Conservation (phyloP, 2,888 invertebrate species). For the Ecliptopera silaceata region DNA sequence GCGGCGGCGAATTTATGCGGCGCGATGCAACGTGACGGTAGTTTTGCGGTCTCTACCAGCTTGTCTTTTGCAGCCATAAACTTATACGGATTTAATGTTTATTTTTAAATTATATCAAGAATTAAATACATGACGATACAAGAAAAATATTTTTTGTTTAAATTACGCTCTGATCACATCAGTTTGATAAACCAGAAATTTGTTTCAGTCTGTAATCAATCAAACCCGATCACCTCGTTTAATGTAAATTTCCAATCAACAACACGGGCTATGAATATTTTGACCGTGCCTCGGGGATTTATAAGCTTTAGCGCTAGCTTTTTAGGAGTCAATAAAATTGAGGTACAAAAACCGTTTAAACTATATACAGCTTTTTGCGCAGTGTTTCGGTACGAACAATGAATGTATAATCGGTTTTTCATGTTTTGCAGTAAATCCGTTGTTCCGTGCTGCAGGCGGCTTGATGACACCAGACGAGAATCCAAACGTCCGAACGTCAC, state of each 20-base stretch:
- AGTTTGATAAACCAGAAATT: neutral
- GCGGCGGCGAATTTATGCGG: constrained; percentile 59
- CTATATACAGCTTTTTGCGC: constrained; percentile 57
- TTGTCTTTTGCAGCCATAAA: constrained; percentile 38
- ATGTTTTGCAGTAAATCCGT: constrained; percentile 67
- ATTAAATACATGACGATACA: neutral
- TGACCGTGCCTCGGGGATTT: constrained; percentile 44
- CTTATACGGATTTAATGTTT: constrained; percentile 19
- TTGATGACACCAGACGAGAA: constrained; percentile 55
- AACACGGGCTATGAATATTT: constrained; percentile 43
- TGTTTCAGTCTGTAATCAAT: constrained; percentile 25
- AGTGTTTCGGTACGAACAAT: constrained; percentile 65
- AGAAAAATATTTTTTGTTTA: neutral
- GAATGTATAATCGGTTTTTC: constrained; percentile 73
- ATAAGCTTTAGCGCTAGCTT: constrained; percentile 61
- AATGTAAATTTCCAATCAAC: constrained; percentile 35
- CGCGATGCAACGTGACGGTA: constrained; percentile 54
- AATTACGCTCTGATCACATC: neutral
- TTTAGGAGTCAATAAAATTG: constrained; percentile 70
- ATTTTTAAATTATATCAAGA: no score
- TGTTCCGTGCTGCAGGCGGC: constrained; percentile 51
- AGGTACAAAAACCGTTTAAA: constrained; percentile 61
- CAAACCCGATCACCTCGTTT: constrained; percentile 22
- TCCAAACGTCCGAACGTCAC: constrained; percentile 62
- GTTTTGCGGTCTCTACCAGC: constrained; percentile 47